A percentile compares a stretch with the other conserved stretches of the same genome.
phyloP scores from a whole-genome alignment of 2,797 vertebrate genomes.

The Lacerta agilis region DNA sequence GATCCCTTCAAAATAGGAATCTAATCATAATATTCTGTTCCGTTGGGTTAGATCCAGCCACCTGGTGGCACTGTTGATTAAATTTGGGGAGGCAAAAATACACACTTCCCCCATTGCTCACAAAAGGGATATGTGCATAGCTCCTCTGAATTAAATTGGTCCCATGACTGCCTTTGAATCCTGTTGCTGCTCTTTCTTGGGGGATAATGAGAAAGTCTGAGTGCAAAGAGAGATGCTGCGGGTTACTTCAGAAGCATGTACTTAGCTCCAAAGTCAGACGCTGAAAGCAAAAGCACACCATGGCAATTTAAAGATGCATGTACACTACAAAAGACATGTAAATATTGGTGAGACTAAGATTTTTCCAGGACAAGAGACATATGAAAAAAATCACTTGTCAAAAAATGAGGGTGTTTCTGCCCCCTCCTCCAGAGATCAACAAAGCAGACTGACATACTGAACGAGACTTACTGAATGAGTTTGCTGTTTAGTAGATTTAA shows the following conservation, averaged over 20 bases:
- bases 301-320: neutral
- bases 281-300: slow-evolving; percentile 5
- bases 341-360: neutral
- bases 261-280: slow-evolving; percentile 25
- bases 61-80: slow-evolving; percentile 80
- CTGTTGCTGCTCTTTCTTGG: slow-evolving; percentile 14
- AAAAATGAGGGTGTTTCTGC: neutral
- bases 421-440: neutral
- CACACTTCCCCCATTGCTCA: neutral
- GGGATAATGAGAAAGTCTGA: slow-evolving; percentile 25
- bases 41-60: slow-evolving; percentile 53
- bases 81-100: slow-evolving; percentile 54
- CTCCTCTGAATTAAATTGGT: slow-evolving; percentile 37
- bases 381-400: slow-evolving; percentile 5
- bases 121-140: neutral
- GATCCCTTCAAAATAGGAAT: slow-evolving; percentile 4
- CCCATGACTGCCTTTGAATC: slow-evolving; percentile 18
- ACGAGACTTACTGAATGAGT: neutral
- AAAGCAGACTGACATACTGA: neutral
- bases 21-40: slow-evolving; percentile 13
- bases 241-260: slow-evolving; percentile 40
- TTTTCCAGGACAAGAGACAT: neutral
- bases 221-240: slow-evolving; percentile 36
- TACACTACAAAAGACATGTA: neutral
- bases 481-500: neutral